Percentiles rank a stretch among this genome's conserved stretches.
These are phyloP conservation scores for Enteromius viviparus DNA, from an alignment of 2,797 vertebrate species.

Conservation along the genomic window DNA sequence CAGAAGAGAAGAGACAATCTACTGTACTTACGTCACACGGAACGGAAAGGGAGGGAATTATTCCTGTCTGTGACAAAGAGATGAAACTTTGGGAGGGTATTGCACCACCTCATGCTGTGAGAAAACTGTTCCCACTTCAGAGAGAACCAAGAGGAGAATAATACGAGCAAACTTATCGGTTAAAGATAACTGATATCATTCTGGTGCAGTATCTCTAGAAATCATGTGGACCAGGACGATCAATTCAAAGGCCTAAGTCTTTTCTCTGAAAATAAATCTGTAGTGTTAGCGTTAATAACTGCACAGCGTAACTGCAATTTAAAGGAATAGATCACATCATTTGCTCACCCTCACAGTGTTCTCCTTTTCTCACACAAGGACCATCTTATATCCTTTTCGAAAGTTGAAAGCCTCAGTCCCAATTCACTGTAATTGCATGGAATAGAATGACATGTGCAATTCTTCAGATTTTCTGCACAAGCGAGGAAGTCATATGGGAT, in stretches of 20 bases:
- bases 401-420: not conserved
- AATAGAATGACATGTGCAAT: not conserved
- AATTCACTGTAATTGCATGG: not conserved
- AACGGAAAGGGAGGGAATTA: constrained; percentile 30
- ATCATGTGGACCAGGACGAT: constrained; percentile 5
- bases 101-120: constrained; percentile 43
- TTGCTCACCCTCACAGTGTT: constrained; percentile 4
- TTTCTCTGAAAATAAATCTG: constrained; percentile 20
- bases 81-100: constrained; percentile 43
- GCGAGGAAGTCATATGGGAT: not conserved
- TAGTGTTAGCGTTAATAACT: not conserved
- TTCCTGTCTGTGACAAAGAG: constrained; percentile 33
- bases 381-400: constrained; percentile 3
- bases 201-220: constrained; percentile 5
- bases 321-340: constrained; percentile 1
- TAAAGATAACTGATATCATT: constrained; percentile 20
- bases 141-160: constrained; percentile 2
- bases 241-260: not conserved
- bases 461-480: not conserved
- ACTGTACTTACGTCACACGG: constrained; percentile 22
- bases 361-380: constrained; percentile 1
- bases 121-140: constrained; percentile 39
- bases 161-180: constrained; percentile 9
- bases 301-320: constrained; percentile 5
- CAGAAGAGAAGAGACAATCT: not conserved